phyloP scores from a whole-genome alignment of 2,888 invertebrate genomes.

The Ophion slaviceki region DNA sequence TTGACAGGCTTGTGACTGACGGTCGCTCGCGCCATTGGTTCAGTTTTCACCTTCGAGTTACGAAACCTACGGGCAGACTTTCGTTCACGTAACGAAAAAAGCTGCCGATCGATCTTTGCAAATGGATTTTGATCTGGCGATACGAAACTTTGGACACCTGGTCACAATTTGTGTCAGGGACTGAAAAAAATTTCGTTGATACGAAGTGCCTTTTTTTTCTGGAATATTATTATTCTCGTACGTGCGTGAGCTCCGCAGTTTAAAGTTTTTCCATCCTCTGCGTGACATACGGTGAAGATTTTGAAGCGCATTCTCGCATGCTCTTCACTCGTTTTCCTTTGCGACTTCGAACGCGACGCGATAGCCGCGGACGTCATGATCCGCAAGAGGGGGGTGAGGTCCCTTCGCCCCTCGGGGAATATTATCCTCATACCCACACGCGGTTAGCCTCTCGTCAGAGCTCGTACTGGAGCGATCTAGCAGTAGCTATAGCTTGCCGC shows the following conservation, averaged over 20 bases:
- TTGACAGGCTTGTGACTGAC: too few species aligned
- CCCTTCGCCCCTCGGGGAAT: constrained; percentile 35
- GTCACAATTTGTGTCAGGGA: not conserved
- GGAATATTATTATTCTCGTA: not conserved
- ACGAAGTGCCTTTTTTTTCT: not conserved
- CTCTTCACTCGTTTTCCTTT: constrained; percentile 14
- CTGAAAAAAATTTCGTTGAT: not conserved
- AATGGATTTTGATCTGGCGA: not conserved
- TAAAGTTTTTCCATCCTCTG: not conserved
- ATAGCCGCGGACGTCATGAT: constrained; percentile 20
- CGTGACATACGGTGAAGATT: constrained; percentile 4
- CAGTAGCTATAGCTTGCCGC: constrained; percentile 33
- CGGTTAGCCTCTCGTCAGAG: constrained; percentile 45
- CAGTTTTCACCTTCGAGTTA: too few species aligned
- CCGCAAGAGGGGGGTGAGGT: constrained; percentile 15
- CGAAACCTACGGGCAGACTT: not conserved
- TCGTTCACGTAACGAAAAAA: not conserved
- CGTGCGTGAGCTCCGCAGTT: not conserved
- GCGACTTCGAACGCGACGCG: constrained; percentile 17
- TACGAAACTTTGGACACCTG: not conserved
- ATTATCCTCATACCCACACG: constrained; percentile 38
- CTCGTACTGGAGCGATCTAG: constrained; percentile 23
- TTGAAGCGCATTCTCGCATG: constrained; percentile 11
- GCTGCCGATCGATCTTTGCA: not conserved
- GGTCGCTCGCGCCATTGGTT: too few species aligned